phyloP scores from a whole-genome alignment of 2,888 invertebrate species.

The Athripsodes cinereus region DNA sequence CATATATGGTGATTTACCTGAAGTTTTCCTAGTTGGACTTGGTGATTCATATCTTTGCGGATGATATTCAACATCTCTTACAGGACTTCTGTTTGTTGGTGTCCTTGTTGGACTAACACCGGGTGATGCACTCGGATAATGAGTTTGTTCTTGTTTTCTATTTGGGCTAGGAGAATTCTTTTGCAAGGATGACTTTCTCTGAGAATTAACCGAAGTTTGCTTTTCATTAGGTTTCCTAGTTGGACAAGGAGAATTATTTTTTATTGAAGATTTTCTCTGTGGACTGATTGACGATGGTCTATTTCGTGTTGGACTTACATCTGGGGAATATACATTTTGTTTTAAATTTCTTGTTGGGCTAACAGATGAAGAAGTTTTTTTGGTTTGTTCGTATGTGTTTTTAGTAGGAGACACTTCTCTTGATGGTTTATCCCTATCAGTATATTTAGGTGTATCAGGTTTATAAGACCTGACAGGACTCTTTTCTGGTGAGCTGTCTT shows the following conservation, averaged over 20 bases:
- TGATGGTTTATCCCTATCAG: background rate
- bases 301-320: slow-evolving; percentile 7
- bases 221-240: background rate
- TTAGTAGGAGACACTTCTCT: background rate
- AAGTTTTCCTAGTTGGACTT: slow-evolving; percentile 15
- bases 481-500: background rate
- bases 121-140: background rate
- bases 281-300: background rate
- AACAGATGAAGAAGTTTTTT: slow-evolving; percentile 38
- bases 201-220: background rate
- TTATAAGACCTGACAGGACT: slow-evolving; percentile 1
- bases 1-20: slow-evolving; percentile 3
- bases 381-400: background rate
- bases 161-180: background rate
- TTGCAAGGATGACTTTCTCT: background rate
- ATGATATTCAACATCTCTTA: slow-evolving; percentile 6
- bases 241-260: background rate
- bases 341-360: slow-evolving; percentile 42
- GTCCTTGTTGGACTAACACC: slow-evolving; percentile 5
- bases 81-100: slow-evolving; percentile 10
- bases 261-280: background rate
- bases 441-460: background rate
- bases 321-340: slow-evolving; percentile 1
- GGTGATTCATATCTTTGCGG: slow-evolving; percentile 7
- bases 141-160: background rate